These are phyloP conservation scores for Aurelia coerulea DNA, from an alignment of 30 jellyfish, hydroid and myxozoan genomes.

Conservation along the genomic window DNA sequence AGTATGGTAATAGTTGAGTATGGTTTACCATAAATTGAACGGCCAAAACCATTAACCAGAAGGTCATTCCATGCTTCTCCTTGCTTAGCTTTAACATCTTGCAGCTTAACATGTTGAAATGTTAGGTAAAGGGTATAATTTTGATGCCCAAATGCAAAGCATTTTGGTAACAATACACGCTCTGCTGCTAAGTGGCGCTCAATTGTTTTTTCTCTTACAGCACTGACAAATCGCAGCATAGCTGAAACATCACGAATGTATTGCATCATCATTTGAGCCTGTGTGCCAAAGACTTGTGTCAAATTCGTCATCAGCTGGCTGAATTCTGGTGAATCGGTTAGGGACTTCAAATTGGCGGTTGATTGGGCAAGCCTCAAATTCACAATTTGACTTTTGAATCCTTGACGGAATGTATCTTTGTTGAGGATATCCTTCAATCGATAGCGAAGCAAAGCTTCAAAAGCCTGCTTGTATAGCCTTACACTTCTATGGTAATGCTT, in stretches of 20 bases:
- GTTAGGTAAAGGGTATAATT: too few relatives aligned
- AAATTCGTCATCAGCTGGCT: background rate
- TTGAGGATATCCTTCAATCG: conserved; percentile 2
- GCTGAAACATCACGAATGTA: conserved; percentile 51
- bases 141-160: too few relatives aligned
- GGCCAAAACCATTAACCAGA: too few relatives aligned
- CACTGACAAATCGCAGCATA: conserved; percentile 36
- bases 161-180: too few relatives aligned
- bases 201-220: too few relatives aligned
- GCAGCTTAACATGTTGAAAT: too few relatives aligned
- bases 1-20: too few relatives aligned
- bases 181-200: too few relatives aligned
- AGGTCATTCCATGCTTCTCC: too few relatives aligned
- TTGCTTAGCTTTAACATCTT: too few relatives aligned
- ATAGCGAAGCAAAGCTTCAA: conserved; percentile 42
- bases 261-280: conserved; percentile 26
- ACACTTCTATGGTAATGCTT: too few relatives aligned
- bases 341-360: conserved; percentile 4
- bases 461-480: conserved; percentile 40
- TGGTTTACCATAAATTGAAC: too few relatives aligned
- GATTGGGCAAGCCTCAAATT: conserved; percentile 14
- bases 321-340: conserved; percentile 18
- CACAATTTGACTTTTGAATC: conserved; percentile 4
- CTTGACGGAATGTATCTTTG: conserved; percentile 4
- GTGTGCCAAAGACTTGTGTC: background rate